Base-by-base conservation (phyloP, 2,797 vertebrate species). In the Acipenser ruthenus region DNA sequence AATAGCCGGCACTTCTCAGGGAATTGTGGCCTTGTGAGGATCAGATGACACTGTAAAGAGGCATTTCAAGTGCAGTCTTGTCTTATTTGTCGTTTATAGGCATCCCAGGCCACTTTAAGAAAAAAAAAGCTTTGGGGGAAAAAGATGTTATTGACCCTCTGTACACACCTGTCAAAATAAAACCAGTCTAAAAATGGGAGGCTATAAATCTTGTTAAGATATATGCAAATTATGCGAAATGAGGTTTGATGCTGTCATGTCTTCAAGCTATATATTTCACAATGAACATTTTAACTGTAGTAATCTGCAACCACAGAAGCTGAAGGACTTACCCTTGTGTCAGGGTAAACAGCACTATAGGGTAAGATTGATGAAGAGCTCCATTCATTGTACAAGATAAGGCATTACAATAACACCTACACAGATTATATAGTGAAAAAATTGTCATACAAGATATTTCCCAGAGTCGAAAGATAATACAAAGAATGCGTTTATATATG, bases 191-290 rank as follows among this genome's bases (percentile, higher is more conserved):
- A 78, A 83, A 80, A 67, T 64, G 64, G 49, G 77, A 71, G 71
- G 76, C 74, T 73, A 77, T 79, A 76, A 73, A 63, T 64, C 68
- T 78, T 37, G 37, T 37, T 80, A 74, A 60, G 73, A 78, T 79
- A 73, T 80, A 83, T 86, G 80, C 78, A 84, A 84, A 86, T 83
- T 70, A 15, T 66, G n/a, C 68, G 71, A 75, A 78, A 64, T 68
- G 71, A 76, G 73, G 71, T 79, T 67, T 72, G 79, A 82, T 18
- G 69, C 73, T 80, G 74, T 83, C 81, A 78, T 72, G 63, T 68
- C 79, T 86, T 83, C 77, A 77, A 83, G 70, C 60, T n/a, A 64
- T 6, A 58, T 11, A 58, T 58, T 58, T 58, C 55, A 58, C 15
- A n/a, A 13, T n/a, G 55, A 58, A 58, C 55, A 58, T 13, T n/a